Base-by-base conservation (phyloP, 2,888 invertebrate genomes). In the Eristalinus aeneus region DNA sequence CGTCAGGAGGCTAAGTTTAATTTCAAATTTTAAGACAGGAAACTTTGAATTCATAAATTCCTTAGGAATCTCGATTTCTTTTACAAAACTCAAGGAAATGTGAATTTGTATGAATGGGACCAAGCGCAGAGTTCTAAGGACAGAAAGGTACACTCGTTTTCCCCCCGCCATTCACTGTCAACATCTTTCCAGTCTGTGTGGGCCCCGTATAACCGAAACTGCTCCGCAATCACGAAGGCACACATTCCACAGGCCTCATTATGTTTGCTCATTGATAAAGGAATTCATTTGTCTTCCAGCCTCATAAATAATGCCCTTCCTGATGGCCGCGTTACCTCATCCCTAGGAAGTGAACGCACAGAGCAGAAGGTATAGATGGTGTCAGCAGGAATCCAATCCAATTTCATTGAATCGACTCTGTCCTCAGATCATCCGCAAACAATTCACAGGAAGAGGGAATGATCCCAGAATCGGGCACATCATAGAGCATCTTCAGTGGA, bases 401-500 rank as follows among this genome's bases (percentile, higher is more conserved):
- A 67, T 56, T 58, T 12, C 56, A 58, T 68, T 46, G 20, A 77
- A 77, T 61, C 54, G 56, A 69, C 6, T n/a, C 39, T 78, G 77
- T 68, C 78, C 56, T 5, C 36, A 61, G 63, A 36, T 31, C 53
- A 56, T 39, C 39, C 64, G 16, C 20, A 60, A 60, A 75, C 72
- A 76, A 80, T 76, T 85, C 63, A 63, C 69, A 81, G 73, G 73
- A 81, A 86, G 23, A 69, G 63, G 53, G 63, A 54, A 31, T n/a
- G 32, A 23, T 64, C 56, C 39, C 34, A 20, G 39, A 58, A 68
- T 27, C 80, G 68, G 67, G n/a, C 63, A 74, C 56, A 77, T 73
- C 64, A 73, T 53, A 79, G 27, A 68, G 56, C 67, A 56, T 58
- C 78, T 80, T 76, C 67, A 64, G 12, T 54, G 34, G 61, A 75